Percentiles rank a stretch among this genome's conserved stretches.
Conservation (phyloP, 2,797 vertebrate species). For the Myripristis murdjan region DNA sequence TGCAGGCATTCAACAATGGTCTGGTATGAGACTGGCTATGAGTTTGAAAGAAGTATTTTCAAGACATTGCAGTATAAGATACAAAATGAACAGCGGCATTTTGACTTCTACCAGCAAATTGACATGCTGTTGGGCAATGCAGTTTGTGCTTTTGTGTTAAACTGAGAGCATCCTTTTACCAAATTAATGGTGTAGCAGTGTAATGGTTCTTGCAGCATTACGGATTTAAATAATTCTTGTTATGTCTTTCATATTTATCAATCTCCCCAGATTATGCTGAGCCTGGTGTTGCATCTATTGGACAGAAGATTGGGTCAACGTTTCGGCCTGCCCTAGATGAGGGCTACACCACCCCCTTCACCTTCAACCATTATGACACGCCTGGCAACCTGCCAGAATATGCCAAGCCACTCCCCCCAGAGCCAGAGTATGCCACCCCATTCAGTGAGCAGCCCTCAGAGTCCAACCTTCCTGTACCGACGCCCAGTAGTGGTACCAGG, state of each 20-base stretch:
- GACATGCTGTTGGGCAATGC: neutral
- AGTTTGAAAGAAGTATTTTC: slow-evolving; percentile 13
- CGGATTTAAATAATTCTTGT: slow-evolving; percentile 42
- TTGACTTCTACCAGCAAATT: neutral
- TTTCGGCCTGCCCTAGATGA: slow-evolving; percentile 85
- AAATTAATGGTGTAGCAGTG: neutral
- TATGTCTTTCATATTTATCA: neutral
- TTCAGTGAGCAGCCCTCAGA: slow-evolving; percentile 83
- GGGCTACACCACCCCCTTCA: slow-evolving; percentile 88
- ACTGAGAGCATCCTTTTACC: neutral
- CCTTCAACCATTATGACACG: slow-evolving; percentile 86
- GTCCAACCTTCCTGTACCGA: slow-evolving; percentile 8
- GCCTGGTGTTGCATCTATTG: slow-evolving; percentile 76
- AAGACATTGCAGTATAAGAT: slow-evolving; percentile 28
- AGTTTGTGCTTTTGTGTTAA: neutral
- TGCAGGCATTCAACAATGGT: slow-evolving; percentile 28
- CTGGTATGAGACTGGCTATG: slow-evolving; percentile 15
- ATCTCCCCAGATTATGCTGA: slow-evolving; percentile 87
- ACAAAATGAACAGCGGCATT: slow-evolving; percentile 13
- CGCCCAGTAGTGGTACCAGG: slow-evolving; percentile 12
- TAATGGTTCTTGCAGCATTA: neutral
- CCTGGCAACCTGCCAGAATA: slow-evolving; percentile 88
- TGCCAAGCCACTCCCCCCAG: slow-evolving; percentile 86
- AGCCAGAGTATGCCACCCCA: slow-evolving; percentile 91
- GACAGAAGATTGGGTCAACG: slow-evolving; percentile 84